Evolutionary conservation across 2,797 vertebrate species (phyloP), one percentile per base, ranked within the genome.

Genomic region (Adelosebastes latens): DNA sequence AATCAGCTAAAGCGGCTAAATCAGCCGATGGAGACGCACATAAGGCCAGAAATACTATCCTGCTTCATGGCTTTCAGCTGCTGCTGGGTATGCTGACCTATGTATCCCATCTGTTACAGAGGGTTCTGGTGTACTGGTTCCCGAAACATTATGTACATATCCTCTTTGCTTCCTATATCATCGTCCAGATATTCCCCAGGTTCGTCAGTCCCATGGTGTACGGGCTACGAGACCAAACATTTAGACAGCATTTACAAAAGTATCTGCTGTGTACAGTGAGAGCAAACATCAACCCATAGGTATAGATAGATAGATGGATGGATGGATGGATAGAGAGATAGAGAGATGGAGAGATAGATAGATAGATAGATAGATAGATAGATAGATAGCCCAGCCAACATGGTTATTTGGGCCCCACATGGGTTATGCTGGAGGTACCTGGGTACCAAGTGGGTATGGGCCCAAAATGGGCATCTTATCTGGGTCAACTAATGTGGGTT

Each of bases 161-260:
- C 1, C 0, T 65, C 2, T 94, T 92, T 72, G 10, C 46, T 49
- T 78, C 1, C 0, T 93, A 88, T 14, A 34, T 92, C n/a, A n/a
- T 91, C 3, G 2, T 90, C n/a, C 88, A 94, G 32, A 73, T 94
- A 1, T 16, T 93, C 1, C 92, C 93, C 10, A 80, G 91, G 55
- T 70, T 92, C 3, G 1, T 92, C 36, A 94, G 94, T 81, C 91
- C 94, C 1, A 68, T 93, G 4, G 77, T 93, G 16, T 93, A 94
- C 4, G 91, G 93, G 8, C 49, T 93, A 8, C 76, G 89, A 75
- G 92, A 94, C 74, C 72, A 79, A 12, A 83, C 39, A 0, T 92
- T 94, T 24, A 83, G 84, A 58, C 75, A 76, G 24, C 77, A 92
- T 70, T 56, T 93, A 22, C 91, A 60, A 68, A 91, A 71, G 8